Conservation (phyloP, 2,888 invertebrate genomes). For the Lithophane ornitopus region DNA sequence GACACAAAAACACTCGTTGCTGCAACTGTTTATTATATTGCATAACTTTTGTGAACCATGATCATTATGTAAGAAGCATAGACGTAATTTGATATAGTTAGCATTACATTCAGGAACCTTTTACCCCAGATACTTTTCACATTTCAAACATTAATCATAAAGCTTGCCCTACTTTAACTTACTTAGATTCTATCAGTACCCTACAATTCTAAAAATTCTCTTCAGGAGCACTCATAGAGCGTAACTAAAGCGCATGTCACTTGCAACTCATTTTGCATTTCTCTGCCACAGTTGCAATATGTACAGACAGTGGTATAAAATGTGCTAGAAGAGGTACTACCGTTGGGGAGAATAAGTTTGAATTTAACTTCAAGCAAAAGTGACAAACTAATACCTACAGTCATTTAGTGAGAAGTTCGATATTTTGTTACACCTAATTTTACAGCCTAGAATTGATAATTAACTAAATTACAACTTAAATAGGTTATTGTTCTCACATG, state of each 20-base stretch:
- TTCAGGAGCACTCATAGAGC: conserved; percentile 65
- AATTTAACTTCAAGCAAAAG: background rate
- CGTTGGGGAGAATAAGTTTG: background rate
- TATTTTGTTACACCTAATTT: background rate
- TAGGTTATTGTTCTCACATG: too few species aligned
- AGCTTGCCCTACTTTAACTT: conserved; percentile 28
- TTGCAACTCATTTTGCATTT: conserved; percentile 81
- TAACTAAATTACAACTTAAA: background rate
- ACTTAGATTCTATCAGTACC: conserved; percentile 24
- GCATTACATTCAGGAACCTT: conserved; percentile 28
- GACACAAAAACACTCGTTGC: background rate
- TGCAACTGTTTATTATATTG: background rate
- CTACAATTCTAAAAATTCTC: conserved; percentile 59
- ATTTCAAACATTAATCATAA: conserved; percentile 27
- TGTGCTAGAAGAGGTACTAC: conserved; percentile 43
- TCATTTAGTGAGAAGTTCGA: too few species aligned
- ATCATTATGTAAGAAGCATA: background rate
- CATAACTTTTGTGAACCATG: background rate
- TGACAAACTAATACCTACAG: background rate
- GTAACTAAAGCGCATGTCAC: conserved; percentile 72
- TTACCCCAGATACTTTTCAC: conserved; percentile 23
- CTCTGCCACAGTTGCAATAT: conserved; percentile 71
- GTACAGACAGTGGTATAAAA: conserved; percentile 40
- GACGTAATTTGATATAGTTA: conserved; percentile 29
- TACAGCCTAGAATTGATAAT: background rate